Evolutionary conservation across 1,140 invertebrate genomes (phyloP).

Genomic region (Pantala flavescens): DNA sequence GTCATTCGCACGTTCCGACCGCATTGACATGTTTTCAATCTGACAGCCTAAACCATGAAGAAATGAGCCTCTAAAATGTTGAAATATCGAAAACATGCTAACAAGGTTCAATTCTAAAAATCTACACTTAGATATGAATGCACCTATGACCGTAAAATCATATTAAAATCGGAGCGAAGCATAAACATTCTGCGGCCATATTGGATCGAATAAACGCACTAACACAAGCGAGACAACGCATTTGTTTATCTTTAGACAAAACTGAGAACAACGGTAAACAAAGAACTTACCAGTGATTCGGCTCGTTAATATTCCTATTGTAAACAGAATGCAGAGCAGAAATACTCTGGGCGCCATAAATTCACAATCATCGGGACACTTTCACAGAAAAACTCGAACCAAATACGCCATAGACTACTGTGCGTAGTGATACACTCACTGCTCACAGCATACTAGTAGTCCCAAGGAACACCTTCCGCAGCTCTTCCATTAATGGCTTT

Average conservation of each 20-base stretch:
- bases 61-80: background rate
- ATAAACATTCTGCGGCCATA: constrained; percentile 20
- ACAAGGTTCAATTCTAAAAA: background rate
- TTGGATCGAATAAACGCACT: constrained; percentile 19
- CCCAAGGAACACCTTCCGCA: constrained; percentile 14
- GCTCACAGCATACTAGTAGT: constrained; percentile 16
- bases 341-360: constrained; percentile 30
- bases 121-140: background rate
- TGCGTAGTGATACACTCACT: constrained; percentile 23
- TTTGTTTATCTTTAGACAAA: constrained; percentile 19
- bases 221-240: constrained; percentile 14
- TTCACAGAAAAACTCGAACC: constrained; percentile 25
- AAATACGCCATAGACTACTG: constrained; percentile 22
- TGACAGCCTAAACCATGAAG: background rate
- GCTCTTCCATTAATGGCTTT: constrained; percentile 15
- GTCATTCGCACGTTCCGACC: background rate
- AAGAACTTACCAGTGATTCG: constrained; percentile 24
- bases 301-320: constrained; percentile 26
- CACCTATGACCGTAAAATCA: background rate
- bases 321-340: constrained; percentile 28
- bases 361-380: constrained; percentile 29
- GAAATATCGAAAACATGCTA: too few species aligned
- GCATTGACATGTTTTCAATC: background rate
- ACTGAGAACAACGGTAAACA: constrained; percentile 14
- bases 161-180: background rate